These are phyloP conservation scores for Jaculus jaculus DNA, from an alignment of 2,113 vertebrate species.

Conservation along the genomic window DNA sequence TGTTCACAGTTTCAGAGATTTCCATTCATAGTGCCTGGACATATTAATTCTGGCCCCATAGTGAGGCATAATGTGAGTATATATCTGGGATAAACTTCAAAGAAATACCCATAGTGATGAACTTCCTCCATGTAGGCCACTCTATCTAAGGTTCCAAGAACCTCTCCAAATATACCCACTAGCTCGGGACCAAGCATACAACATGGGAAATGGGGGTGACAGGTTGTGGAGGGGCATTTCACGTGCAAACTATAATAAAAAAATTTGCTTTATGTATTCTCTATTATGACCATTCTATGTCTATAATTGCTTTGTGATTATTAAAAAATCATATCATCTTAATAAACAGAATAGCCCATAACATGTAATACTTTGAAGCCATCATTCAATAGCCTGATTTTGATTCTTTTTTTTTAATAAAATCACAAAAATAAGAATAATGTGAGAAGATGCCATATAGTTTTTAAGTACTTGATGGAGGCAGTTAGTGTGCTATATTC, in stretches of 20 bases:
- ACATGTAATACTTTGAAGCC: neutral
- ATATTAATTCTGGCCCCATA: no score
- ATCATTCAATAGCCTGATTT: neutral
- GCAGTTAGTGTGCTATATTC: neutral
- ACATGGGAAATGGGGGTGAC: no score
- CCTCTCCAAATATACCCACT: no score
- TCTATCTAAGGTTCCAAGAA: no score
- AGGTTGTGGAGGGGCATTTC: no score
- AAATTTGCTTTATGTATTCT: neutral
- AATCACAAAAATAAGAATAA: constrained; percentile 34
- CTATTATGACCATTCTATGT: neutral
- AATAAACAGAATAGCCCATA: neutral
- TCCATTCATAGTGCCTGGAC: no score
- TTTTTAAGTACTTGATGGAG: neutral
- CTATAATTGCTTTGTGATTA: neutral
- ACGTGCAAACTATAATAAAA: neutral
- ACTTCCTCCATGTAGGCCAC: no score
- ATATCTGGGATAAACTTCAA: no score
- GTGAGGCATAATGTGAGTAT: no score
- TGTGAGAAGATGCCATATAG: neutral
- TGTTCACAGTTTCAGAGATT: no score
- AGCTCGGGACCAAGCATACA: neutral
- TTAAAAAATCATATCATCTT: neutral
- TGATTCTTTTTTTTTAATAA: neutral
- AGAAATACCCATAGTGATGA: no score